Percentiles rank a stretch among this genome's conserved stretches.
Conservation (phyloP, 1,140 invertebrate species). For the Plutomurus gul region DNA sequence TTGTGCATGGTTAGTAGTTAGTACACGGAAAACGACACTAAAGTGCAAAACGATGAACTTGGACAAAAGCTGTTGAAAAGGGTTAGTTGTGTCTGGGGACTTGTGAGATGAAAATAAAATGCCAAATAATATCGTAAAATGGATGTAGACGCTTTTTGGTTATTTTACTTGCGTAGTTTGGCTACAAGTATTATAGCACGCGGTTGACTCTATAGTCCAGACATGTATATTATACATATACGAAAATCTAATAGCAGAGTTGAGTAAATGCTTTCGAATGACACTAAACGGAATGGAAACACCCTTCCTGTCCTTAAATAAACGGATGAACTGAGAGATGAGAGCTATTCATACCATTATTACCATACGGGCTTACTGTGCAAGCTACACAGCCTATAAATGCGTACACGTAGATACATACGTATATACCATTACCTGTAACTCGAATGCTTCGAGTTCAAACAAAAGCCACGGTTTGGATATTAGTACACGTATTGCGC, state of each 20-base stretch:
- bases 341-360: neutral
- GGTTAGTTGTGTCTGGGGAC: neutral
- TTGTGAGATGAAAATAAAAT: constrained; percentile 14
- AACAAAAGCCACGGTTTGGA: too few species aligned
- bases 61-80: constrained; percentile 4
- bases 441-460: too few species aligned
- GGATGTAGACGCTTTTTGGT: neutral
- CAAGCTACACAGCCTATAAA: too few species aligned
- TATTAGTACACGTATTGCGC: too few species aligned
- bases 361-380: too few species aligned
- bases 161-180: neutral
- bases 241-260: neutral
- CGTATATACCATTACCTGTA: too few species aligned
- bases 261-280: constrained; percentile 1
- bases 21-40: neutral
- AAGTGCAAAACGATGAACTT: constrained; percentile 10
- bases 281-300: constrained; percentile 30
- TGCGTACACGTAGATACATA: too few species aligned
- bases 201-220: neutral
- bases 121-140: constrained; percentile 19
- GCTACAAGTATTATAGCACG: neutral
- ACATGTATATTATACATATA: neutral
- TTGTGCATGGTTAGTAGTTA: neutral
- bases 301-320: constrained; percentile 33
- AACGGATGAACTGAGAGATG: neutral